phyloP scores from a whole-genome alignment of 2,888 invertebrate genomes.

The Oithona nana region DNA sequence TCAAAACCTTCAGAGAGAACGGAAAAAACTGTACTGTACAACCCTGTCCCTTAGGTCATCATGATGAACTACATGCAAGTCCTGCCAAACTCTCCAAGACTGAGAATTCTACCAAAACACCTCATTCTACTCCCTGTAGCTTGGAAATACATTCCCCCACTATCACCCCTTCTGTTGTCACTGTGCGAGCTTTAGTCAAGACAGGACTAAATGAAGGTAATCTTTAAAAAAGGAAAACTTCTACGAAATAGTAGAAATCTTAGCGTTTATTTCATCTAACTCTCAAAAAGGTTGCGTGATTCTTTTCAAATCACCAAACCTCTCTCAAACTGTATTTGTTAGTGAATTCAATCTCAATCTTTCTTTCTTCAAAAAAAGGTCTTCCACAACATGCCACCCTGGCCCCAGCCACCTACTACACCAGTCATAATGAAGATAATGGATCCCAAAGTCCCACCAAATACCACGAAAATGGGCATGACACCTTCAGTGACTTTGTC shows the following conservation, averaged over 20 bases:
- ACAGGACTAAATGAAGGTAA: too few species aligned
- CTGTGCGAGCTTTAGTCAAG: neutral
- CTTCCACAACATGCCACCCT: constrained; percentile 3
- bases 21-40: neutral
- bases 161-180: neutral
- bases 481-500: constrained; percentile 84
- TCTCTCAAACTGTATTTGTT: too few species aligned
- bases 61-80: neutral
- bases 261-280: too few species aligned
- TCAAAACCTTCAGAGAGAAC: too few species aligned
- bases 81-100: neutral
- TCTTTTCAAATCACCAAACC: too few species aligned
- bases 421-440: constrained; percentile 18
- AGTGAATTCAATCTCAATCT: too few species aligned
- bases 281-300: neutral
- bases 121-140: neutral
- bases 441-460: constrained; percentile 33
- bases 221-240: too few species aligned
- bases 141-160: neutral
- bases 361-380: too few species aligned
- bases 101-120: neutral
- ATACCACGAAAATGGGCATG: constrained; percentile 59
- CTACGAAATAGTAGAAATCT: too few species aligned
- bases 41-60: neutral
- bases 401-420: constrained; percentile 8